Conservation (phyloP, 23 tunicate species). For the Corella eumyota region DNA sequence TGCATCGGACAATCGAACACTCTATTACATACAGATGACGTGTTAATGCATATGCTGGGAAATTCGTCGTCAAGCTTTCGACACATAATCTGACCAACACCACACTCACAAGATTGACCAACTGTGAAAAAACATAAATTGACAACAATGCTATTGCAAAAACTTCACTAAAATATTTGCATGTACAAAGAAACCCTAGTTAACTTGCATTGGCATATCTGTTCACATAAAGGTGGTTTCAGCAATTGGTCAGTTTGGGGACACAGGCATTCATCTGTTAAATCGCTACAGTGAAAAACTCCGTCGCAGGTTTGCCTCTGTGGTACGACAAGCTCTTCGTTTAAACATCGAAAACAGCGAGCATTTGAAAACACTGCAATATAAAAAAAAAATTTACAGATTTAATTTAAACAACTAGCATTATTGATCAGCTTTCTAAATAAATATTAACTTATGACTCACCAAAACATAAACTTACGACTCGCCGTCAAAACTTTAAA, state of each 20-base stretch:
- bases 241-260: neutral
- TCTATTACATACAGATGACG: slow-evolving; percentile 16
- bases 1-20: slow-evolving; percentile 21
- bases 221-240: slow-evolving; percentile 25
- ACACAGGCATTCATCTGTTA: slow-evolving; percentile 73
- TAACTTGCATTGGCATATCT: slow-evolving; percentile 38
- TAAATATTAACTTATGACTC: too few relatives aligned
- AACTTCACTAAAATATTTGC: neutral
- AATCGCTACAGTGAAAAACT: slow-evolving; percentile 38
- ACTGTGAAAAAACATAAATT: neutral
- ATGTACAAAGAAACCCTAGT: neutral
- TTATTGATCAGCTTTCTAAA: too few relatives aligned
- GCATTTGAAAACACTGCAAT: too few relatives aligned
- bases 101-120: slow-evolving; percentile 11
- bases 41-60: slow-evolving; percentile 11
- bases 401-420: too few relatives aligned
- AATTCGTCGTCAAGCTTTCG: too few relatives aligned
- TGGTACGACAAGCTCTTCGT: slow-evolving; percentile 17
- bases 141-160: too few relatives aligned
- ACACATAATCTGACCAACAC: slow-evolving; percentile 11
- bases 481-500: too few relatives aligned
- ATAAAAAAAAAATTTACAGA: too few relatives aligned
- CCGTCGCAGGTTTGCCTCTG: slow-evolving; percentile 37
- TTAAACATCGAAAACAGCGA: slow-evolving; percentile 56
- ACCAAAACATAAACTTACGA: too few relatives aligned